Conservation (phyloP, 2,797 vertebrate species). For the Peromyscus aztecus region DNA sequence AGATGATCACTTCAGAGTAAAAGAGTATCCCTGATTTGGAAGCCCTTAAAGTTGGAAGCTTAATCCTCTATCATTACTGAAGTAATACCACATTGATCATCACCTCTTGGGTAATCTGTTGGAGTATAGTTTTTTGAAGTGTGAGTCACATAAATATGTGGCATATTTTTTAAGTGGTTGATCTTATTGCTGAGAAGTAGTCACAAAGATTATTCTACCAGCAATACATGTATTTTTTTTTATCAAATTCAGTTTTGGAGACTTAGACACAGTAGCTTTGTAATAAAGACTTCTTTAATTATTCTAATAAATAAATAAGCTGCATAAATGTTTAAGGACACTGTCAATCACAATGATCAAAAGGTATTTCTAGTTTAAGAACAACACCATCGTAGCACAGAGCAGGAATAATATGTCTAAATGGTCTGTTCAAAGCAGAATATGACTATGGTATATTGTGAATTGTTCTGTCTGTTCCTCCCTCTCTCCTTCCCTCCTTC, state of each 20-base stretch:
- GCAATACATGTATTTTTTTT: neutral
- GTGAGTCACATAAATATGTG: neutral
- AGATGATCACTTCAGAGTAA: neutral
- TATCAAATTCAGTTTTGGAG: neutral
- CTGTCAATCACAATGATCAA: neutral
- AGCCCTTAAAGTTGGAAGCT: neutral
- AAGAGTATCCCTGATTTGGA: neutral
- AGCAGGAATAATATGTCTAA: neutral
- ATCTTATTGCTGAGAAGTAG: neutral
- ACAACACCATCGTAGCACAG: neutral
- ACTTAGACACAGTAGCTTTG: neutral
- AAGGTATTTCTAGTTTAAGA: neutral
- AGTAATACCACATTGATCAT: neutral
- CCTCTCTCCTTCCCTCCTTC: fast-evolving
- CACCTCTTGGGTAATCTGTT: neutral
- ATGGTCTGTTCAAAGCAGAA: neutral
- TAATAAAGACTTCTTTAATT: neutral
- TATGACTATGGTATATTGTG: neutral
- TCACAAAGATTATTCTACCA: neutral
- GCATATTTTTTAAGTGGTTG: neutral
- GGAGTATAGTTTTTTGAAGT: neutral
- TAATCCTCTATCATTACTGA: neutral
- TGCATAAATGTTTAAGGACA: neutral
- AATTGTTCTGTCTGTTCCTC: neutral
- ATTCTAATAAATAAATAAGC: neutral